Conservation (phyloP, 1,140 invertebrate species). For the Pomacea maculata region DNA sequence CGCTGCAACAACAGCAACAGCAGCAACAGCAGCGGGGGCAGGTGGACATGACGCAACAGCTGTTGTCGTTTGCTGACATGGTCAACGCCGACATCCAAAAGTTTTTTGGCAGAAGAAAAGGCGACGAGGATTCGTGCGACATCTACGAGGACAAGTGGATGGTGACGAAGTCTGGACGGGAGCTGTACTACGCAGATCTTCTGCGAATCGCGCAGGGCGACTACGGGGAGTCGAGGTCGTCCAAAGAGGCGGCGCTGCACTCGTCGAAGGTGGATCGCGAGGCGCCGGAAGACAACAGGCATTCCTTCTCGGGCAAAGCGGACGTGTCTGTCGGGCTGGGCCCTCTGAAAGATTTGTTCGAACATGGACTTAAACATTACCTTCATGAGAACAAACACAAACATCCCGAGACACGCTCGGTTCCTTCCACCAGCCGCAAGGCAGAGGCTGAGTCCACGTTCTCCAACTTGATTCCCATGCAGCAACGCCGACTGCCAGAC, state of each 20-base stretch:
- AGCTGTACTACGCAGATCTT: constrained; percentile 59
- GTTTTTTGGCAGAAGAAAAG: constrained; percentile 58
- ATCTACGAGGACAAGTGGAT: constrained; percentile 61
- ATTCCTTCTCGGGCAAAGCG: constrained; percentile 46
- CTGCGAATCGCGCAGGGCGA: constrained; percentile 57
- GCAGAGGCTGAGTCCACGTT: not conserved
- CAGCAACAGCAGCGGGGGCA: constrained; percentile 24
- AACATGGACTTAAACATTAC: constrained; percentile 47
- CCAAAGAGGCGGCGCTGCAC: constrained; percentile 20
- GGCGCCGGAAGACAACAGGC: constrained; percentile 34
- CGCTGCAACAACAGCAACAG: constrained; percentile 8
- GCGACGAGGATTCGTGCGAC: constrained; percentile 58
- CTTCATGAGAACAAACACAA: constrained; percentile 39
- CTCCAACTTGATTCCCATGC: constrained; percentile 47
- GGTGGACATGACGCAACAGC: constrained; percentile 51
- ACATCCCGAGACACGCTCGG: constrained; percentile 24
- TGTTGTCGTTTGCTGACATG: constrained; percentile 56
- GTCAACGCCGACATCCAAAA: constrained; percentile 60
- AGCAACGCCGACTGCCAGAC: constrained; percentile 50
- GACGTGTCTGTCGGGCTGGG: constrained; percentile 50
- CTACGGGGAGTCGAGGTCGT: constrained; percentile 23
- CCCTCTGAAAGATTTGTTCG: constrained; percentile 55
- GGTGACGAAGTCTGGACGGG: constrained; percentile 54
- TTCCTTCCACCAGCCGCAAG: not conserved
- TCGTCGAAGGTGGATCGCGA: constrained; percentile 22